Evolutionary conservation across 2,113 vertebrate species (phyloP).

Genomic region (Gasterosteus aculeatus): DNA sequence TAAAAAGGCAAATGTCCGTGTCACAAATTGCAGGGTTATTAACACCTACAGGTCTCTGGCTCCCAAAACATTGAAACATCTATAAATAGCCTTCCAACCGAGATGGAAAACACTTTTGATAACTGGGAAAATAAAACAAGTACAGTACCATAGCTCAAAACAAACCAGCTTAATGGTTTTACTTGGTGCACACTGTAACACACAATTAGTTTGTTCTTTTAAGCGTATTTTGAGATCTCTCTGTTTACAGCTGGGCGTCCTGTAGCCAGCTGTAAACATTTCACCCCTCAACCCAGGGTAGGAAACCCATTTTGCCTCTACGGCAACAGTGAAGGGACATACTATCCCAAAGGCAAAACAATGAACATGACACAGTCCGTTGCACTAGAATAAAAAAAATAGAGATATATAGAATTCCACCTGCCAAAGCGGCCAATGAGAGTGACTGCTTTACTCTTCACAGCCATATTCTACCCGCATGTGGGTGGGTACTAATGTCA

Average conservation of each 20-base stretch:
- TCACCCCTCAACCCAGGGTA: no score
- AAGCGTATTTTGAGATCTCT: constrained; percentile 27
- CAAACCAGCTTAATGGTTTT: neutral
- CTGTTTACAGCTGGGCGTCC: constrained; percentile 19
- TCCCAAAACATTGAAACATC: neutral
- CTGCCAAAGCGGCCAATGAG: no score
- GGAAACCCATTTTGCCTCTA: no score
- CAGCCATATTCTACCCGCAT: no score
- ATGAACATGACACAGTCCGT: no score
- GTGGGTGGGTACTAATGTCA: no score
- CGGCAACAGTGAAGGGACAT: no score
- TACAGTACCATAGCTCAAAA: neutral
- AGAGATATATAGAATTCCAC: no score
- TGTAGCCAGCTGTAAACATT: constrained; percentile 1
- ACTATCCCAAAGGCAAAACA: no score
- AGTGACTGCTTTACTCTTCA: no score
- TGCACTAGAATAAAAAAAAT: no score
- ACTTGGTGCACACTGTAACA: neutral
- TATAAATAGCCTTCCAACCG: neutral
- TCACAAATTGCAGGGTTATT: neutral
- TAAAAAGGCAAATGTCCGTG: neutral
- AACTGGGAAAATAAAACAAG: constrained; percentile 2
- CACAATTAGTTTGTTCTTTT: neutral
- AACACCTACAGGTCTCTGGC: neutral
- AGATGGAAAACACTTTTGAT: neutral